Conservation (phyloP, 2,113 vertebrate species). For the Felis catus region DNA sequence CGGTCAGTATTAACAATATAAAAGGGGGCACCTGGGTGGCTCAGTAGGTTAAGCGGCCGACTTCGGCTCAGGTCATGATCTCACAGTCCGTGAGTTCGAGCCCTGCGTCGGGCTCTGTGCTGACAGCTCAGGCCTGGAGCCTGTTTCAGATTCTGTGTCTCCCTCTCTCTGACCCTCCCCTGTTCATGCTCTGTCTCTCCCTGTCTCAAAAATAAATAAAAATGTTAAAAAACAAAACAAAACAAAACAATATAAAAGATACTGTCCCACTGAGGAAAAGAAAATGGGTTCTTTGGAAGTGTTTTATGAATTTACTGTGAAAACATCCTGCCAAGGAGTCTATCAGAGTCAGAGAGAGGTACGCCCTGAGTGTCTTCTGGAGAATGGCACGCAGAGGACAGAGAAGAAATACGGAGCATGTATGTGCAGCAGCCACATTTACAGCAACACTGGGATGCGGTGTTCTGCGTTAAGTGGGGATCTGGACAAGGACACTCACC, state of each 20-base stretch:
- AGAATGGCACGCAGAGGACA: not conserved
- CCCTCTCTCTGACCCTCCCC: too few species aligned
- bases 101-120: too few species aligned
- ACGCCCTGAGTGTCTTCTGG: not conserved
- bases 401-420: not conserved
- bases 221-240: too few species aligned
- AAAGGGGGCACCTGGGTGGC: not conserved
- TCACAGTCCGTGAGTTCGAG: too few species aligned
- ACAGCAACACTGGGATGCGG: not conserved
- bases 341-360: not conserved
- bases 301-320: not conserved
- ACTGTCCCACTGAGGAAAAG: not conserved
- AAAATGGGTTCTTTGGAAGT: not conserved
- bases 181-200: too few species aligned
- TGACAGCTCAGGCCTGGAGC: too few species aligned
- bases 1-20: not conserved
- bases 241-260: not conserved
- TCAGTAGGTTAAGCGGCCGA: too few species aligned
- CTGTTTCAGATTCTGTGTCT: too few species aligned
- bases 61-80: too few species aligned
- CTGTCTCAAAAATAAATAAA: too few species aligned
- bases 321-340: not conserved
- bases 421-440: not conserved
- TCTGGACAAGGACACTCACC: not conserved
- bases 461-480: too few species aligned